Evolutionary conservation across 2,888 invertebrate species (phyloP).

Genomic region (Drosophila atroscutellata): DNA sequence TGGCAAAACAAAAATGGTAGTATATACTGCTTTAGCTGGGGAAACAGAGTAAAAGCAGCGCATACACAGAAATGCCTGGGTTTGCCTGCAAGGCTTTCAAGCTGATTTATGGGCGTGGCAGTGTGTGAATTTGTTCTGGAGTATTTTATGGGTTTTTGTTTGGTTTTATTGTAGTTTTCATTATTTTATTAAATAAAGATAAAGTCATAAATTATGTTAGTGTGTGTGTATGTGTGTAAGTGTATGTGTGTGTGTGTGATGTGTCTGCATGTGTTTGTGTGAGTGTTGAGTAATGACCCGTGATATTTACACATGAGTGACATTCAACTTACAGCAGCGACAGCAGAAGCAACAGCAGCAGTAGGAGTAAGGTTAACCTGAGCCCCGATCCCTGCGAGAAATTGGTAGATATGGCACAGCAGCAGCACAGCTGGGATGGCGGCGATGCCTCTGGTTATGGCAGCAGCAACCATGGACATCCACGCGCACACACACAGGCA

Average conservation of each 20-base stretch:
- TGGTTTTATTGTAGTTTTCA: conserved; percentile 59
- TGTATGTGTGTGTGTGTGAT: conserved; percentile 20
- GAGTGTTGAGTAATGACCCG: conserved; percentile 68
- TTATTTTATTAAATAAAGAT: conserved; percentile 80
- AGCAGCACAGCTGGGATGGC: conserved; percentile 80
- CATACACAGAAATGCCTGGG: background rate
- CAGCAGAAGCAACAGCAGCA: conserved; percentile 12
- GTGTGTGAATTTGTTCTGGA: conserved; percentile 4
- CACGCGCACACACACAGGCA: conserved; percentile 37
- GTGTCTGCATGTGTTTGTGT: conserved; percentile 20
- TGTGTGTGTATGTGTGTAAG: conserved; percentile 29
- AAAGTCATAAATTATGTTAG: conserved; percentile 80
- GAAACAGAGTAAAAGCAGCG: background rate
- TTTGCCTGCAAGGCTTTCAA: conserved; percentile 18
- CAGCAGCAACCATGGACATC: conserved; percentile 43
- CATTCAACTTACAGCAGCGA: conserved; percentile 59
- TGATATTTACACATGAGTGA: conserved; percentile 77
- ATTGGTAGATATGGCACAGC: conserved; percentile 65
- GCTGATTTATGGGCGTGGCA: conserved; percentile 11
- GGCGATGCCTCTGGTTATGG: conserved; percentile 44
- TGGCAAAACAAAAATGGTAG: no score
- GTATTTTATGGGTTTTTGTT: conserved; percentile 32
- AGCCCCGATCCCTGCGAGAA: conserved; percentile 10
- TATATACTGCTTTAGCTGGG: background rate
- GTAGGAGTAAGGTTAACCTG: conserved; percentile 10